Conservation (phyloP, 1,140 invertebrate genomes). For the Drosophila kohkoa region DNA sequence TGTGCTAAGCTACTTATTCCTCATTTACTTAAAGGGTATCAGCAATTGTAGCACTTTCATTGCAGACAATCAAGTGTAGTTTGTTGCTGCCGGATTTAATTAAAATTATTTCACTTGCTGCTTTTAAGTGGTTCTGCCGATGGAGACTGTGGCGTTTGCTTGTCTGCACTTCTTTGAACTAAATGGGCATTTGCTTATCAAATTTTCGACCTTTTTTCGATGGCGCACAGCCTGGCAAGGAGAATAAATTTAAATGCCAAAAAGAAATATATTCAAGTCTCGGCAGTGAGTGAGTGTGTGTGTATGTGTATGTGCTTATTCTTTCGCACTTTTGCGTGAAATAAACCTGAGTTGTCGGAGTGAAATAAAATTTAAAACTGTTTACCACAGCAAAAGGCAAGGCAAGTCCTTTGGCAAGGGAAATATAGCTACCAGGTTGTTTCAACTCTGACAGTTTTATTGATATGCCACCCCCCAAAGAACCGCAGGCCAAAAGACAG, state of each 20-base stretch:
- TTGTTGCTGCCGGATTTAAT: slow-evolving; percentile 48
- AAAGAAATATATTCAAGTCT: slow-evolving; percentile 35
- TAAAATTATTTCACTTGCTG: slow-evolving; percentile 45
- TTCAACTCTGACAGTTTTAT: slow-evolving; percentile 53
- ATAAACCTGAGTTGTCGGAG: slow-evolving; percentile 19
- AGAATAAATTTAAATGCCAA: slow-evolving; percentile 2
- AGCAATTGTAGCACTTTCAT: background rate
- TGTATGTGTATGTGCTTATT: background rate
- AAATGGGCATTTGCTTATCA: slow-evolving; percentile 9
- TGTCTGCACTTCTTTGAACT: slow-evolving; percentile 10
- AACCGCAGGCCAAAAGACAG: slow-evolving; percentile 5
- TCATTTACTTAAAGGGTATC: background rate
- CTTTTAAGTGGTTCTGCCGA: slow-evolving; percentile 4
- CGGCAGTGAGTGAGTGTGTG: background rate
- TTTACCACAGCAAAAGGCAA: slow-evolving; percentile 40
- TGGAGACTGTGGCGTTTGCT: background rate
- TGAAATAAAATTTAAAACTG: slow-evolving; percentile 30
- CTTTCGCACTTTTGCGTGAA: slow-evolving; percentile 10
- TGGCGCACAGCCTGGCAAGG: background rate
- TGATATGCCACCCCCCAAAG: slow-evolving; percentile 31
- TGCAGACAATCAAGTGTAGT: background rate
- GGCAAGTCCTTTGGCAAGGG: background rate
- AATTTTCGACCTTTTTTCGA: slow-evolving; percentile 11
- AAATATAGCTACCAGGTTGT: slow-evolving; percentile 23
- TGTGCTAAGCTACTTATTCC: background rate